Base-by-base conservation (phyloP, 2,797 vertebrate genomes). In the Fistularia commersonii region DNA sequence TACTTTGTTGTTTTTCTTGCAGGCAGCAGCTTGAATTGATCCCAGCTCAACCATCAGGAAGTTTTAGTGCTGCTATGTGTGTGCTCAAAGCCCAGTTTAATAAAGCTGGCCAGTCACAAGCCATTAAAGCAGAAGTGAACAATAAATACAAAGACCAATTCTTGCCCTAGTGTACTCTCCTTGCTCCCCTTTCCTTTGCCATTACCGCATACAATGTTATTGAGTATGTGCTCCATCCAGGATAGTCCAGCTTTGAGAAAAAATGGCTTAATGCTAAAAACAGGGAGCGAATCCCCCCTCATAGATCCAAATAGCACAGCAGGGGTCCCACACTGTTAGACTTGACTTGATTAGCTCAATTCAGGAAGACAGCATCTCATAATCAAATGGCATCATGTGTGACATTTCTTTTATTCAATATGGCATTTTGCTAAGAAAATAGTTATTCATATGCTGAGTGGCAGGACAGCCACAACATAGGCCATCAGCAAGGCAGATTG, bases 1-100 rank as follows among this genome's bases (percentile, higher is more conserved):
- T 87, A 85, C 72, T 81, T 82, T 63, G 84, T 87, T 80, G 86
- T 90, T 81, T 90, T 89, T 90, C 75, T 69, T 85, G 78, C 79
- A 74, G 76, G 79, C 77, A 36, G 82, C 77, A 67, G 76, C 66
- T 79, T 32, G 61, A 90, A 90, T 89, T 82, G 88, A 91, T 91
- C 90, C 87, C 87, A 49, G 45, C 72, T 82, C 80, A 70, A 76
- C 85, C 75, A 80, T 91, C 84, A 83, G 83, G 77, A 85, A 82
- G 83, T 89, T 90, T 91, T 91, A 91, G 83, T 87, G 86, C 85
- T 76, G 89, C 86, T 84, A 45, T 87, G 90, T 79, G 90, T 83
- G 77, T 73, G 83, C 80, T 89, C 87, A 90, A 91, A 90, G 87
- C 90, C 89, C 90, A 91, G 90, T 91, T 92, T 92, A 92, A 92